Evolutionary conservation across 2,888 invertebrate species (phyloP).

Genomic region (Pristionchus fissidentatus): DNA sequence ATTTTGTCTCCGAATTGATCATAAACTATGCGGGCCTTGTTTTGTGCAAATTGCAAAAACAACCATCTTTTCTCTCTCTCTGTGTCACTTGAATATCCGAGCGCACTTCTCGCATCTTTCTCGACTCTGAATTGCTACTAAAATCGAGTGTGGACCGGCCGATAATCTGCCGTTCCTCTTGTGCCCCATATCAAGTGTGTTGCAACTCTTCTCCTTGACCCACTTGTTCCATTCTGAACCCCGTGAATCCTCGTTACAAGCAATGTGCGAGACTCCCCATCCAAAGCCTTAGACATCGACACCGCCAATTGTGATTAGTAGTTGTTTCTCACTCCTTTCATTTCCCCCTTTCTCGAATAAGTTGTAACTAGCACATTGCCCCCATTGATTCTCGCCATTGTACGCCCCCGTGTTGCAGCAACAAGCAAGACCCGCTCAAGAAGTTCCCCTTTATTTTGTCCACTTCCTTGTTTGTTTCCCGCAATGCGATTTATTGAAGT

Average conservation of each 20-base stretch:
- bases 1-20: conserved; percentile 13
- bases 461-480: no score
- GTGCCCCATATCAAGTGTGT: conserved; percentile 19
- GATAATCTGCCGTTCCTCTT: background rate
- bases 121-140: conserved; percentile 24
- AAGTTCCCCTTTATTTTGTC: background rate
- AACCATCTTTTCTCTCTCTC: conserved; percentile 28
- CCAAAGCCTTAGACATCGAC: conserved; percentile 24
- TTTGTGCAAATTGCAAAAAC: background rate
- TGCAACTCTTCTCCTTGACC: background rate
- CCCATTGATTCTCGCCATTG: conserved; percentile 21
- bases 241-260: no score
- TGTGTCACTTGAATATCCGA: conserved; percentile 29
- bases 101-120: conserved; percentile 28
- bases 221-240: no score
- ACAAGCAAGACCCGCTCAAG: conserved; percentile 24
- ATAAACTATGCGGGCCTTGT: conserved; percentile 15
- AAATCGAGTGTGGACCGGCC: background rate
- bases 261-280: background rate
- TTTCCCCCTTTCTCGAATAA: background rate
- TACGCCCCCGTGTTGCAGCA: background rate
- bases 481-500: conserved; percentile 1
- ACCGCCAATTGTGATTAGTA: conserved; percentile 27
- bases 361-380: conserved; percentile 13
- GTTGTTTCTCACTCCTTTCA: background rate